These are phyloP conservation scores for Calliphora vomitoria DNA, from an alignment of 2,888 invertebrate genomes.

Conservation along the genomic window DNA sequence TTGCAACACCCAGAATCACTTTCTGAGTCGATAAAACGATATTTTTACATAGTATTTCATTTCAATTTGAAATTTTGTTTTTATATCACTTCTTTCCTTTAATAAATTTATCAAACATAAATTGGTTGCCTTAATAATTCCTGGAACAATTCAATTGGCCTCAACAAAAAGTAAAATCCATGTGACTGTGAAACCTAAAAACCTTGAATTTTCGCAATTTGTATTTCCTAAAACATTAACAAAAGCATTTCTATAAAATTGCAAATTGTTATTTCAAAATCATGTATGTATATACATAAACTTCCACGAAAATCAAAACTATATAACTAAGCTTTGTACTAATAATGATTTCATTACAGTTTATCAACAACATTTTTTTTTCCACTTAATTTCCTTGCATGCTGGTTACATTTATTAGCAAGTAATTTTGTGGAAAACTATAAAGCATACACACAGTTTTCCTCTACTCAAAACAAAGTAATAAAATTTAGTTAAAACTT, in stretches of 20 bases:
- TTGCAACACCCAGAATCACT: too few relatives aligned
- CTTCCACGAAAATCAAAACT: background rate
- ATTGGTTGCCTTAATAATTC: background rate
- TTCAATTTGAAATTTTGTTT: too few relatives aligned
- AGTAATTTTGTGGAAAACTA: conserved; percentile 22
- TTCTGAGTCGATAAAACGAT: too few relatives aligned
- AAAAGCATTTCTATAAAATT: background rate
- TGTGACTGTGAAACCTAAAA: background rate
- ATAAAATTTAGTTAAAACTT: conserved; percentile 42
- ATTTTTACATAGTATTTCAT: too few relatives aligned
- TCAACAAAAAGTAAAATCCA: background rate
- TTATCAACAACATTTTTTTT: background rate
- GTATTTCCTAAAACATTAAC: background rate
- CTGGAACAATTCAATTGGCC: background rate
- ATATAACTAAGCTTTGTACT: background rate
- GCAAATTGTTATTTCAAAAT: background rate
- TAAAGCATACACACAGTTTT: background rate
- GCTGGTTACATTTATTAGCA: background rate
- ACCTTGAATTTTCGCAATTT: background rate
- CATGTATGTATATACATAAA: background rate
- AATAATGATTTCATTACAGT: conserved; percentile 13
- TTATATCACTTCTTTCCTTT: too few relatives aligned
- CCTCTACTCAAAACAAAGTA: conserved; percentile 2
- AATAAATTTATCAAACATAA: too few relatives aligned
- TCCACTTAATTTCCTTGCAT: background rate